phyloP scores from a whole-genome alignment of 2,888 invertebrate species.

The Palloptera scutellata region DNA sequence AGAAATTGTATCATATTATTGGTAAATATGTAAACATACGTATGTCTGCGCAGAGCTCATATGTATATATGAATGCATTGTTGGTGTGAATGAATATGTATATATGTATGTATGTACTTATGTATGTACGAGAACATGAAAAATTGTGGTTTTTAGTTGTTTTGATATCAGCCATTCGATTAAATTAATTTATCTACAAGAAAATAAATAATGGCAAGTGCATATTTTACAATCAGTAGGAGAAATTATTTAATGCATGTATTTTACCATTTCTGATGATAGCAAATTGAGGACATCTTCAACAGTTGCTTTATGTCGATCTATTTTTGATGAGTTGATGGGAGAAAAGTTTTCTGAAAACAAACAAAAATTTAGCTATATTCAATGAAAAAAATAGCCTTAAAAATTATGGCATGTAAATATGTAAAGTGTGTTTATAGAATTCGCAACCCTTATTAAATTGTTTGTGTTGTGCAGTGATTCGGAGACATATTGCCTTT shows the following conservation, averaged over 20 bases:
- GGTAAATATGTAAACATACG: constrained; percentile 26
- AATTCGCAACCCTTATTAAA: too few species aligned
- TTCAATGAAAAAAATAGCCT: too few species aligned
- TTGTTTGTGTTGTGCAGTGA: too few species aligned
- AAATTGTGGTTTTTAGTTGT: constrained; percentile 18
- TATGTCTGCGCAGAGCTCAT: constrained; percentile 7
- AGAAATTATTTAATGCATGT: too few species aligned
- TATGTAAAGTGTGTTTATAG: too few species aligned
- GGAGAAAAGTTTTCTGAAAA: constrained; percentile 65
- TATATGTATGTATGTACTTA: constrained; percentile 15
- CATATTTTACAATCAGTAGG: background rate
- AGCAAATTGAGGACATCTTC: constrained; percentile 81
- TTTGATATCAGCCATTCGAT: background rate
- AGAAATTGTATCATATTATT: constrained; percentile 19
- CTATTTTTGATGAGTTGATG: constrained; percentile 64
- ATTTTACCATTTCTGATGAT: constrained; percentile 82
- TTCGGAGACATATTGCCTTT: too few species aligned
- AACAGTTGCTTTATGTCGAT: constrained; percentile 69
- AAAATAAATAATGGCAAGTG: background rate
- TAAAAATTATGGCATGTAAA: too few species aligned
- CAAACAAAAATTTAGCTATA: constrained; percentile 18
- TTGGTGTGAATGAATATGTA: constrained; percentile 23
- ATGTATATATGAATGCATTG: constrained; percentile 6
- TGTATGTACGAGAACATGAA: constrained; percentile 28
- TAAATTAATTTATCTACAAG: constrained; percentile 22